Conservation (phyloP, 92 coral and sea anemone species). For the Micromussa lordhowensis region DNA sequence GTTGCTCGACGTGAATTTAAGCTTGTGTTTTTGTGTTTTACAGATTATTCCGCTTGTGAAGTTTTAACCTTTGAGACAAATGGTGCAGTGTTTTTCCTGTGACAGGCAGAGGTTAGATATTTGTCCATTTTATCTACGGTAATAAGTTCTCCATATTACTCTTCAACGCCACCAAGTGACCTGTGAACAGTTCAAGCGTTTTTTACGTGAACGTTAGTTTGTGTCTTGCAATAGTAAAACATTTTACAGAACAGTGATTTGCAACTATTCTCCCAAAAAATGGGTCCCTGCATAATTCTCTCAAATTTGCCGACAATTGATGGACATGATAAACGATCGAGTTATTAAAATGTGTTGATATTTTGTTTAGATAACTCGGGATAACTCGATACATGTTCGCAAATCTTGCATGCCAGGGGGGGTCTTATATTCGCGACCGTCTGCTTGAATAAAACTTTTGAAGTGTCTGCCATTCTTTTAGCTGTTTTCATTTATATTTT, state of each 20-base stretch:
- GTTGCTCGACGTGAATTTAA: no score
- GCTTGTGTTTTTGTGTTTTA: conserved; percentile 8
- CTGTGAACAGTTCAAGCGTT: neutral
- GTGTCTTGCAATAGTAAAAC: neutral
- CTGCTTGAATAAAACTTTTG: conserved; percentile 5
- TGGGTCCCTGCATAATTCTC: conserved; percentile 11
- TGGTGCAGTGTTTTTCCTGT: conserved; percentile 14
- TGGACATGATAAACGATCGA: conserved; percentile 33
- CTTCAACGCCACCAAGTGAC: conserved; percentile 1
- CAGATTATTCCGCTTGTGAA: conserved; percentile 22
- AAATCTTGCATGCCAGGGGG: conserved; percentile 1
- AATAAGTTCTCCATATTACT: neutral
- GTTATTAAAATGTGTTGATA: conserved; percentile 48
- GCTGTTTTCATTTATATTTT: conserved; percentile 11
- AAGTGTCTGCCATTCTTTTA: neutral
- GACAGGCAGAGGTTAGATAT: conserved; percentile 25
- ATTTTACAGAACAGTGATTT: conserved; percentile 9
- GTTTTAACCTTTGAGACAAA: conserved; percentile 25
- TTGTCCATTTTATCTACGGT: neutral
- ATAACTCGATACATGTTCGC: conserved; percentile 45
- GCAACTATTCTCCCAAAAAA: conserved; percentile 16
- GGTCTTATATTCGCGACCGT: neutral
- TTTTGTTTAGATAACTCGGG: conserved; percentile 49
- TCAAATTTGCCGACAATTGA: conserved; percentile 34
- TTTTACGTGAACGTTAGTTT: conserved; percentile 5